Base-by-base conservation (phyloP, 2,888 invertebrate genomes). In the Drosophila anomalipes region DNA sequence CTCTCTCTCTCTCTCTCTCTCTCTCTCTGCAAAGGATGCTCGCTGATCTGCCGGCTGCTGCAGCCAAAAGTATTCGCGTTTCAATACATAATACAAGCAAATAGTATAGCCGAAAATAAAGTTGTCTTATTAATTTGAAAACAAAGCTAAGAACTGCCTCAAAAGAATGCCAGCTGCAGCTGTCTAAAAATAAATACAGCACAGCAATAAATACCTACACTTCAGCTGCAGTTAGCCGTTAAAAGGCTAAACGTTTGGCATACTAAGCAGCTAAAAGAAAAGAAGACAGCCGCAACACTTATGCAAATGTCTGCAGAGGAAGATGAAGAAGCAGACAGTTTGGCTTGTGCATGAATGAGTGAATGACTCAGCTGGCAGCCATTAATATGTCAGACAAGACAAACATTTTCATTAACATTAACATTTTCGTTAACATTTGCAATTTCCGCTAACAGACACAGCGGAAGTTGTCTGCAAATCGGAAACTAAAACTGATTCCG, bases 191-290 rank as follows among this genome's bases (percentile, higher is more conserved):
- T 72, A 79, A 81, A 76, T 79, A 83, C 63, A 26, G 47, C 51
- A 58, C 22, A 22, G 19, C 32, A 39, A 60, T 16, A 47, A 28
- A 47, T 26, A 16, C 47, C 51, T 74, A 59, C 51, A 67, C 61
- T 51, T 70, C 75, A 26, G 66, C 70, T 76, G 82, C 79, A 80
- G 41, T 82, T 75, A 78, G 84, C 84, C 84, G 84, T 85, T 86
- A 81, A 86, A 85, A 83, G 83, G 75, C 82, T 79, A 74, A 83
- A 70, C 77, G 82, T 67, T 74, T 72, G 80, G 86, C 86, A 86
- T 86, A 86, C 82, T 47, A 47, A 47, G 47, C 74, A 88, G 86
- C 74, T 82, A 77, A 74, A 63, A 75, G 58, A 60, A 39, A 57
- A 66, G 33, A 57, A 66, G 47, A 64, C 58, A 30, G 66, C 47